Base-by-base conservation (phyloP, 2,113 vertebrate species). In the Cercopithecus mona region DNA sequence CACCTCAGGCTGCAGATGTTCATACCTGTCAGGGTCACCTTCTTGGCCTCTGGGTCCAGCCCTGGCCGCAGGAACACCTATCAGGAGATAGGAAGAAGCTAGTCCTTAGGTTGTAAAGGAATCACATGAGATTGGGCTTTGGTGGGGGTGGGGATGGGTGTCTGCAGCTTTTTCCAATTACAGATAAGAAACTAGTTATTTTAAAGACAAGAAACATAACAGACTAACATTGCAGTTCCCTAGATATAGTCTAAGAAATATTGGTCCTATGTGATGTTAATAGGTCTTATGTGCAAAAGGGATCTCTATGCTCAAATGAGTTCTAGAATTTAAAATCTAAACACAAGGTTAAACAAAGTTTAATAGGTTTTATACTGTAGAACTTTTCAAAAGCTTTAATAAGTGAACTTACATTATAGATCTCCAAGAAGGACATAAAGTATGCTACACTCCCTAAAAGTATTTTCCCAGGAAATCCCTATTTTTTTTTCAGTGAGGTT, bases 291-390 rank as follows among this genome's bases (percentile, higher is more conserved):
- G 35, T 90, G 72, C 43, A 93, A 92, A 94, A 86, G 40, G 22
- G 6, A 57, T 66, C 93, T 75, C 30, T 73, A 27, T 94, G 50
- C 18, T 90, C 88, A 83, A 50, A 87, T 84, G 87, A 96, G 55
- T 96, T 94, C 59, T 97, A 87, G 88, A 96, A 73, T 91, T 45
- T 73, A 93, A n/a, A 81, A 61, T 95, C 86, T 95, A 97, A 97
- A 97, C 23, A 84, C 9, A 0, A 0, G 94, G 88, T 94, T 90
- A 95, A 88, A 91, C 59, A 86, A 79, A 95, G 91, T 94, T 94
- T 76, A 90, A 81, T 95, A 90, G 25, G 6, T 84, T 97, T 95
- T 83, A 88, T 30, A 76, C 38, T 7, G 0, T 32, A 88, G 32
- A 88, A 50, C 35, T 78, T 96, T 95, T 93, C 68, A 81, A 68